Evolutionary conservation across 1,140 invertebrate species (phyloP).

Genomic region (Drosophila ananassae): DNA sequence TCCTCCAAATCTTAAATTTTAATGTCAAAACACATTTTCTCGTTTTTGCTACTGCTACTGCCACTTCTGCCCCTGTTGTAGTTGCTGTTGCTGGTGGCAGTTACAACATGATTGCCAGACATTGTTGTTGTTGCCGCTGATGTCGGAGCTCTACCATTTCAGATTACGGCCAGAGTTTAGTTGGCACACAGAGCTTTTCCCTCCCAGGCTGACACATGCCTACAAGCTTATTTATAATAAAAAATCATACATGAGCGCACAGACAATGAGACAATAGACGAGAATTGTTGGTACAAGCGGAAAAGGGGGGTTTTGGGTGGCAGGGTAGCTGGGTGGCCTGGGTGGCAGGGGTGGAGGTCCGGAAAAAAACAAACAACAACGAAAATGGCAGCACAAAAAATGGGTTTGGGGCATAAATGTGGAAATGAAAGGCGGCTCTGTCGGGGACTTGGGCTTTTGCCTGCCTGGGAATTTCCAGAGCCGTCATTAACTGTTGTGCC

Average conservation of each 20-base stretch:
- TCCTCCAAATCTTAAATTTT: constrained; percentile 65
- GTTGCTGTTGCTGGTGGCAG: constrained; percentile 43
- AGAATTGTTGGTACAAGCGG: constrained; percentile 18
- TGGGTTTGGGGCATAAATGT: constrained; percentile 36
- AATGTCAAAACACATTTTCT: constrained; percentile 47
- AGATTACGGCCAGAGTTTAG: constrained; percentile 78
- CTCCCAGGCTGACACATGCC: constrained; percentile 63
- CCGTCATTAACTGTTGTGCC: constrained; percentile 66
- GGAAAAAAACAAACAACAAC: constrained; percentile 55
- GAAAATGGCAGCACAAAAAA: constrained; percentile 30
- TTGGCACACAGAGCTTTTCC: constrained; percentile 53
- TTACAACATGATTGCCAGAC: constrained; percentile 54
- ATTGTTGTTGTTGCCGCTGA: constrained; percentile 24
- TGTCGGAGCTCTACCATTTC: constrained; percentile 58
- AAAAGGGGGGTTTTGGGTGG: background rate
- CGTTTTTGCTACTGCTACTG: constrained; percentile 30
- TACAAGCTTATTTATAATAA: constrained; percentile 81
- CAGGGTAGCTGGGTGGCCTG: background rate
- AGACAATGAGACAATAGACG: constrained; percentile 77
- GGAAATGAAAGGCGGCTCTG: constrained; percentile 42
- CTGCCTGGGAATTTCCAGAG: constrained; percentile 55
- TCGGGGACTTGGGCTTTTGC: constrained; percentile 35
- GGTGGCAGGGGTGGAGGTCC: background rate
- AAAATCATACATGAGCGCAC: constrained; percentile 79
- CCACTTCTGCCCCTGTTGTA: constrained; percentile 5